Percentiles rank a stretch among this genome's conserved stretches.
phyloP scores from a whole-genome alignment of 2,113 vertebrate genomes.

The Thamnophis sirtalis region DNA sequence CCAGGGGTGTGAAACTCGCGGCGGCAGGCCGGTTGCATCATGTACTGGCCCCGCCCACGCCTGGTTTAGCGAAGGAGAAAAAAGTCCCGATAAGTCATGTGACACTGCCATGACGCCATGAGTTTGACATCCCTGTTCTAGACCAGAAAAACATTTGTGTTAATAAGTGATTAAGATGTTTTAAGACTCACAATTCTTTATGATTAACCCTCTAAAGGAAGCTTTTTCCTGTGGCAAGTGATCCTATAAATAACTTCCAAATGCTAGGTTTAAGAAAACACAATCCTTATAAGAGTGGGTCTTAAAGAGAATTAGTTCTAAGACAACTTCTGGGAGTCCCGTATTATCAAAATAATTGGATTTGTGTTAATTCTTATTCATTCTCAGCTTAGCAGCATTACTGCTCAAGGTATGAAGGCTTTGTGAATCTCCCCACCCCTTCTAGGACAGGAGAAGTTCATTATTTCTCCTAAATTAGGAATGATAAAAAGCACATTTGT shows the following conservation, averaged over 20 bases:
- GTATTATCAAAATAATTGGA: background rate
- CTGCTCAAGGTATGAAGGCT: background rate
- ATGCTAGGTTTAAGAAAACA: background rate
- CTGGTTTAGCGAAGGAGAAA: no score
- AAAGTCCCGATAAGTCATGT: no score
- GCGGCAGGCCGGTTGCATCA: no score
- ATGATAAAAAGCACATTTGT: background rate
- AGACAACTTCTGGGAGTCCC: background rate
- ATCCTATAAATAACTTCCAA: background rate
- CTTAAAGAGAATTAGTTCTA: background rate
- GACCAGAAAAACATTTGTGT: background rate
- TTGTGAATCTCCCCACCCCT: background rate
- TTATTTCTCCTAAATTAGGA: background rate
- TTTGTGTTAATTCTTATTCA: background rate
- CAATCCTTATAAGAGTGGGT: background rate
- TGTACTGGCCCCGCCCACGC: no score
- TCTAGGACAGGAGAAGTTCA: background rate
- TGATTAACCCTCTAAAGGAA: background rate
- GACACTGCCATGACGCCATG: no score
- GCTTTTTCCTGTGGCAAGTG: background rate
- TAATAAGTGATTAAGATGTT: background rate
- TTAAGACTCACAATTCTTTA: background rate
- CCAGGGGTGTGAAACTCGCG: background rate
- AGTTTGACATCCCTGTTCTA: no score
- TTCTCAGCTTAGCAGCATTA: background rate